These are phyloP conservation scores for Parnassius orleans DNA, from an alignment of 2,888 invertebrate species.

Conservation along the genomic window DNA sequence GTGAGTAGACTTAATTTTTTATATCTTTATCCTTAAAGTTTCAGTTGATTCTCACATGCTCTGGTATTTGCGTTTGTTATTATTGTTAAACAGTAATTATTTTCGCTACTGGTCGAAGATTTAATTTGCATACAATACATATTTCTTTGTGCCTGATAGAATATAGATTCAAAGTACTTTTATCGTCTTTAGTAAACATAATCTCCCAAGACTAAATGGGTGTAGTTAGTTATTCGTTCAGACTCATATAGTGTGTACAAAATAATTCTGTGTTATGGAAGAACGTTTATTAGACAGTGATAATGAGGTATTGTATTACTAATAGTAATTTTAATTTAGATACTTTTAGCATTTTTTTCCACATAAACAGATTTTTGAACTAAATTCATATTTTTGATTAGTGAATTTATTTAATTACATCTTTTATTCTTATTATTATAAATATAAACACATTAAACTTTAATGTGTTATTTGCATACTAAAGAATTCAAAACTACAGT, in stretches of 20 bases:
- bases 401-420: background rate
- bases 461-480: constrained; percentile 36
- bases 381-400: no score
- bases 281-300: constrained; percentile 58
- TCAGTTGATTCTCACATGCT: constrained; percentile 50
- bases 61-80: constrained; percentile 47
- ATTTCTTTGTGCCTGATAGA: constrained; percentile 54
- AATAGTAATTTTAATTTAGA: no score
- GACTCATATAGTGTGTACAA: constrained; percentile 27
- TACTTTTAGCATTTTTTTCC: no score
- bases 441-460: constrained; percentile 8
- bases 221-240: constrained; percentile 30
- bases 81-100: constrained; percentile 52
- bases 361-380: no score
- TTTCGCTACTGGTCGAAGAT: constrained; percentile 60
- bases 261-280: constrained; percentile 47
- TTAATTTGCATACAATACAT: constrained; percentile 74
- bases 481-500: constrained; percentile 62
- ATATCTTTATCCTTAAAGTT: constrained; percentile 39
- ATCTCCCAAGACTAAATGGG: constrained; percentile 33
- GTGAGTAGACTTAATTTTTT: constrained; percentile 57
- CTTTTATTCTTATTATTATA: background rate
- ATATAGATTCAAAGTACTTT: constrained; percentile 31
- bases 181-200: constrained; percentile 30
- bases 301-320: constrained; percentile 49